Evolutionary conservation across 2,888 invertebrate genomes (phyloP), one percentile per base, ranked within the genome.

Genomic region (Baronia brevicornis): DNA sequence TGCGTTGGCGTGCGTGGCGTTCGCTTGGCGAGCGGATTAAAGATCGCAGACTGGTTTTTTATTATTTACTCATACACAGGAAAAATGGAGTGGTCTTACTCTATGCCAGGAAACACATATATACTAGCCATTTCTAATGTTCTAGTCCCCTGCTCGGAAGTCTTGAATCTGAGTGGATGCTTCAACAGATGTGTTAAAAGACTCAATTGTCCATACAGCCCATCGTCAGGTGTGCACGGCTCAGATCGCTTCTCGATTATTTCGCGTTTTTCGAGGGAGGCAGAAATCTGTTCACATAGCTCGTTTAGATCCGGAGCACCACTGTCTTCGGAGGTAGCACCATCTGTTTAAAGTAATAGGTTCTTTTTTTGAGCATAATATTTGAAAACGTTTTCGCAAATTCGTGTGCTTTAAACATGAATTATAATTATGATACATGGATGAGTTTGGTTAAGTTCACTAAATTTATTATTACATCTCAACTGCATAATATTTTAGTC

Each of bases 131-230:
- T 87, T 48, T 87, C 84, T 3, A 92, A 63, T 4, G 91, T 85
- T 52, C 88, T 87, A n/a, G 68, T 73, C 1, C 95, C 95, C 27
- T 90, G 89, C 33, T 92, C 89, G 3, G 90, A 90, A 21, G 89
- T 91, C 67, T 96, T 96, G 65, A 94, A 96, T 7, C 92, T 88
- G 0, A 96, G 91, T 55, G 93, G 92, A 60, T 96, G 96, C 60
- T 96, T 96, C 49, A 96, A 87, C 23, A 96, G 85, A 57, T 95
- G 94, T n/a, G 93, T 92, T 60, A 93, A 88, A 1, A 97, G 85
- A 60, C 93, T 95, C 6, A 97, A 79, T 20, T 97, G 85, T 0
- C 97, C 97, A 34, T 95, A 92, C 4, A 97, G 77, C 0, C 95
- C 96, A 60, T 97, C 96, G 63, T 97, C 97, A 43, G 96, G 95